Conservation (phyloP, 35 echinoderm and acorn worm genomes). For the Ophiothrix spiculata region DNA sequence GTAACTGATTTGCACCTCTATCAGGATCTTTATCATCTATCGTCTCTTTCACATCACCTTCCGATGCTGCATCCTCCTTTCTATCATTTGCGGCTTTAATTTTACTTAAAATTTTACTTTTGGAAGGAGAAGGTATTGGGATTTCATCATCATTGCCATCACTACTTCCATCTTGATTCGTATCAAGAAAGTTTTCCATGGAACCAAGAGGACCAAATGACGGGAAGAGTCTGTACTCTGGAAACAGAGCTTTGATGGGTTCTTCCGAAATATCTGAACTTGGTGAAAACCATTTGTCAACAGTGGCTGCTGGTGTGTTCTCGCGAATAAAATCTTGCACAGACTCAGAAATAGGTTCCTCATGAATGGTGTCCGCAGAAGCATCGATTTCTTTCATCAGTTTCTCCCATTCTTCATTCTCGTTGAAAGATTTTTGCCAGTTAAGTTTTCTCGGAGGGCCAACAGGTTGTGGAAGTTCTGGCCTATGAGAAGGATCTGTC, state of each 20-base stretch:
- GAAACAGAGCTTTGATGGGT: background rate
- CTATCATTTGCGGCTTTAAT: background rate
- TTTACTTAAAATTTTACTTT: background rate
- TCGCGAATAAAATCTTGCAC: background rate
- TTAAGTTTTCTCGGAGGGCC: background rate
- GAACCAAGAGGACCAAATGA: background rate
- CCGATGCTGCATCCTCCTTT: background rate
- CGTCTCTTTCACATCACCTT: background rate
- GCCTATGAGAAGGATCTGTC: background rate
- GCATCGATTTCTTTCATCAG: background rate
- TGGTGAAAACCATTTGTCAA: background rate
- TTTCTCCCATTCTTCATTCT: constrained; percentile 2
- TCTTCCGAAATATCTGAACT: background rate
- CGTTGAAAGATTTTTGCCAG: background rate
- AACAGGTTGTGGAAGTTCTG: background rate
- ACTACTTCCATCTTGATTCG: background rate
- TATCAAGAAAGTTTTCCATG: background rate
- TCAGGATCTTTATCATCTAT: background rate
- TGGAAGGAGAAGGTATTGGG: background rate
- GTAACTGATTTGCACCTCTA: background rate
- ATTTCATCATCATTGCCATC: background rate
- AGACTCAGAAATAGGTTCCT: background rate
- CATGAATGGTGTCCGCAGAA: background rate
- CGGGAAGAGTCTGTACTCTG: background rate
- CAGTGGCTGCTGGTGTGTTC: background rate